These are phyloP conservation scores for Camponotus vicinus DNA, from an alignment of 1,140 invertebrate genomes.

Conservation along the genomic window DNA sequence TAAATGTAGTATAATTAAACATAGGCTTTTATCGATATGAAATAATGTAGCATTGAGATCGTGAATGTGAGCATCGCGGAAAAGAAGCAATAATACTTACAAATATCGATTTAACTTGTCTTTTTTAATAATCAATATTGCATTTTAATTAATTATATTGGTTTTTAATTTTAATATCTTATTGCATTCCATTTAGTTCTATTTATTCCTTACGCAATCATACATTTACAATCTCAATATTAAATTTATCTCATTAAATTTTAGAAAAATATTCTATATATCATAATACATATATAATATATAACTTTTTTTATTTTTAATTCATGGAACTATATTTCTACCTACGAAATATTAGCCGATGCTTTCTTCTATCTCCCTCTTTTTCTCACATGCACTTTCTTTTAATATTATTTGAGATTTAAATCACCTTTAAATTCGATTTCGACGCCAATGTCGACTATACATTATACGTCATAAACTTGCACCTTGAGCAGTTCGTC, in stretches of 20 bases:
- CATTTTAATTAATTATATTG: slow-evolving; percentile 26
- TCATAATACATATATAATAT: background rate
- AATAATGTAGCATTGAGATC: too few relatives aligned
- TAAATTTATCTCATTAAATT: background rate
- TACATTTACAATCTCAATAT: background rate
- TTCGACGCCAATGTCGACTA: slow-evolving; percentile 39
- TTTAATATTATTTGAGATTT: background rate
- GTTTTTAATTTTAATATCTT: slow-evolving; percentile 12
- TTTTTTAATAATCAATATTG: background rate
- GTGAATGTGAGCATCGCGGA: too few relatives aligned
- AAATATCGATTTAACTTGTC: too few relatives aligned
- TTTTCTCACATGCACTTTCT: background rate
- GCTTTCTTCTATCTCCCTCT: background rate
- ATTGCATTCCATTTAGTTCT: background rate
- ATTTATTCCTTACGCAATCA: background rate
- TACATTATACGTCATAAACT: slow-evolving; percentile 46
- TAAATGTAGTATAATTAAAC: background rate
- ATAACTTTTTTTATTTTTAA: background rate
- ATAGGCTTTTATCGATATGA: too few relatives aligned
- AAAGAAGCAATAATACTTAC: too few relatives aligned
- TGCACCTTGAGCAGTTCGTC: slow-evolving; percentile 60
- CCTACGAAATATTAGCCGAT: background rate
- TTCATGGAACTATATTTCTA: background rate
- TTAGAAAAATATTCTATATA: background rate
- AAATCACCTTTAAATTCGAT: background rate